phyloP scores from a whole-genome alignment of 2,888 invertebrate genomes.

The Cheilosia soror region DNA sequence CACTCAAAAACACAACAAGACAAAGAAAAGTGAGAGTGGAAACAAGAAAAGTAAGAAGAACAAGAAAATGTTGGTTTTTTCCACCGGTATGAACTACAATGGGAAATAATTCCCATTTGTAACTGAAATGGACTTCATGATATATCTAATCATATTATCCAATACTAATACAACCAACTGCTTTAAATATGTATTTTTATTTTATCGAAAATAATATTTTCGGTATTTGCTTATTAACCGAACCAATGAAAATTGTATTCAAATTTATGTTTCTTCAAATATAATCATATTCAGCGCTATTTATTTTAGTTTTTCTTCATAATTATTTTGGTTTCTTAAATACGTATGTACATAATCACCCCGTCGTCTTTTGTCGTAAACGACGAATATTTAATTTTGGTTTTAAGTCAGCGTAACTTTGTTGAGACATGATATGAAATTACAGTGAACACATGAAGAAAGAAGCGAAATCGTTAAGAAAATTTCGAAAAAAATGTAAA shows the following conservation, averaged over 20 bases:
- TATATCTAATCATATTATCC: constrained; percentile 15
- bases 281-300: no score
- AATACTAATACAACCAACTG: constrained; percentile 38
- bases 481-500: no score
- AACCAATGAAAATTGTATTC: constrained; percentile 29
- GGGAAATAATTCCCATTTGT: constrained; percentile 72
- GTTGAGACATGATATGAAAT: no score
- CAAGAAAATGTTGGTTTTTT: constrained; percentile 90
- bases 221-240: constrained; percentile 17
- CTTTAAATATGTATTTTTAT: constrained; percentile 23
- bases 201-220: constrained; percentile 28
- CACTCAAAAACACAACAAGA: constrained; percentile 85
- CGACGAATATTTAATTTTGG: no score
- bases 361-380: no score
- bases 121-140: constrained; percentile 16
- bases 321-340: no score
- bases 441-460: no score
- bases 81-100: constrained; percentile 86
- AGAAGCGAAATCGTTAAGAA: no score
- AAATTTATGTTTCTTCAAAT: background rate
- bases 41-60: constrained; percentile 88
- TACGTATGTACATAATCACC: no score
- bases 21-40: constrained; percentile 82
- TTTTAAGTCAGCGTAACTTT: no score
- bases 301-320: no score